phyloP scores from a whole-genome alignment of 2,113 vertebrate species.

The Hymenochirus boettgeri region DNA sequence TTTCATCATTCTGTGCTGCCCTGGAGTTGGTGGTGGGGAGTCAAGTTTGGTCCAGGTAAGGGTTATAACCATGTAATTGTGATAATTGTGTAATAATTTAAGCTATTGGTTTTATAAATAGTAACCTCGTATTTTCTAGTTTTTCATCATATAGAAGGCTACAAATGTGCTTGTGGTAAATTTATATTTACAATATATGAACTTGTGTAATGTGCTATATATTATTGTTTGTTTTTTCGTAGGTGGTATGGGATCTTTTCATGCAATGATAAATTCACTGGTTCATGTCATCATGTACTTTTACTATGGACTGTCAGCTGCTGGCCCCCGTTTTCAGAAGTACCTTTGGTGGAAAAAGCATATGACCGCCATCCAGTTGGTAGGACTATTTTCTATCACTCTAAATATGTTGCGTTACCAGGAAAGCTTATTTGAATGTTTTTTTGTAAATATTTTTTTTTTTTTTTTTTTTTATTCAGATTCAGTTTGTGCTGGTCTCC shows the following conservation, averaged over 20 bases:
- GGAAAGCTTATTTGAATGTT: too few species aligned
- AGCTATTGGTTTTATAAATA: too few species aligned
- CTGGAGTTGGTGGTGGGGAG: conserved; percentile 98
- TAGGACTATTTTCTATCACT: conserved; percentile 58
- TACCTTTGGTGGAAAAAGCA: conserved; percentile 99
- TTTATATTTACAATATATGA: too few species aligned
- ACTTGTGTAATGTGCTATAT: too few species aligned
- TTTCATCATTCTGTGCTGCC: conserved; percentile 96
- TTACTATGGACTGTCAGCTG: conserved; percentile 89
- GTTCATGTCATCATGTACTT: conserved; percentile 96
- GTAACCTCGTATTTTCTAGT: too few species aligned
- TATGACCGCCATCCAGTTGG: conserved; percentile 97
- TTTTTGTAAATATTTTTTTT: too few species aligned
- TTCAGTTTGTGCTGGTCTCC: conserved; percentile 92
- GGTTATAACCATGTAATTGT: neutral
- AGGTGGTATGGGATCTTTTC: conserved; percentile 98
- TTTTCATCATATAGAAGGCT: too few species aligned
- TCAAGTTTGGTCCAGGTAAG: conserved; percentile 82
- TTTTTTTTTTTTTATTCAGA: conserved; percentile 56
- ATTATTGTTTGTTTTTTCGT: conserved; percentile 13
- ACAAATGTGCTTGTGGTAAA: too few species aligned
- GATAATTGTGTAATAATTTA: neutral
- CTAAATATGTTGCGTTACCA: too few species aligned
- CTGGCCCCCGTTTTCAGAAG: conserved; percentile 91
- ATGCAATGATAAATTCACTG: conserved; percentile 91